Evolutionary conservation across 2,113 vertebrate genomes (phyloP), one percentile per base, ranked within the genome.

Genomic region (Triplophysa siluroides): DNA sequence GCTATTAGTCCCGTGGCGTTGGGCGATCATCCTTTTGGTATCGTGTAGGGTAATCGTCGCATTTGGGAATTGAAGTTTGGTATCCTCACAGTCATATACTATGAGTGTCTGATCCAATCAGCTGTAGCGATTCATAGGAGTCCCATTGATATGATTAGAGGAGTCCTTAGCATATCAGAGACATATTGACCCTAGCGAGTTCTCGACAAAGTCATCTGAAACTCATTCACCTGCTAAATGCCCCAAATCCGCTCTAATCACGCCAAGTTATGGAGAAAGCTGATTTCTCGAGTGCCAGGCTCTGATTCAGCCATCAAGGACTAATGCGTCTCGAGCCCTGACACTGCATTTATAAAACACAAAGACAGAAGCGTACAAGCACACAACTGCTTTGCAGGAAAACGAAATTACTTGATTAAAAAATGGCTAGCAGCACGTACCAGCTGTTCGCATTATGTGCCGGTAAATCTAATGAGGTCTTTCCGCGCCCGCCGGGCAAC

Each of bases 371-470:
- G n/a, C 41, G 60, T 50, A 29, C n/a, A 60, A 61, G 56, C 74
- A 72, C 43, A 29, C 29, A 52, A 38, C 13, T 78, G 52, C 45
- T 61, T 81, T 8, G 45, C 6, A n/a, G 19, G 23, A 21, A 64
- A 65, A 29, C 60, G 24, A 58, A 81, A 79, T 78, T 21, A 65
- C 56, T 75, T 75, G 64, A 78, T 78, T 68, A 68, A 75, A 78
- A 81, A 68, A 69, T 24, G 23, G 29, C 62, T 84, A 45, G 58
- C 67, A 56, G 62, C 68, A 68, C 21, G n/a, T 73, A 62, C 73
- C 82, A 84, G 74, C 60, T 84, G 78, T 81, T 83, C 38, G 8
- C 38, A 21, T 54, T 58, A 69, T 83, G 77, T 80, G 73, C 78
- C 26, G 24, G 23, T n/a, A 50, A 68, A 26, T 13, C 41, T 64